Conservation (phyloP, 2,888 invertebrate genomes). For the Desoria tigrina region DNA sequence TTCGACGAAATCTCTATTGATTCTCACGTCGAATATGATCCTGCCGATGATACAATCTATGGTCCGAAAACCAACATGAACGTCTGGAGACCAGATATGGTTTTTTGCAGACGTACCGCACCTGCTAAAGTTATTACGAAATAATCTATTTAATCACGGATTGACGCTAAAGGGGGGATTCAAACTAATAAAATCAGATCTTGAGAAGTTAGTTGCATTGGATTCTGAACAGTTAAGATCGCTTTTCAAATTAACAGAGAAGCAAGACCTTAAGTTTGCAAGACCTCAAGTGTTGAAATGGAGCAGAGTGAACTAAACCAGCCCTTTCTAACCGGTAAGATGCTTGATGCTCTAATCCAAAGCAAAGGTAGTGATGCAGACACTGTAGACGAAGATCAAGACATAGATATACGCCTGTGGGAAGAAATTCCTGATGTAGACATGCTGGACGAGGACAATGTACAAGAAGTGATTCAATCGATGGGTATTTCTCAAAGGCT, state of each 20-base stretch:
- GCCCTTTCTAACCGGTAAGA: background rate
- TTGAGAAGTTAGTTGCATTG: constrained; percentile 10
- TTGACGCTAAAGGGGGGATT: constrained; percentile 11
- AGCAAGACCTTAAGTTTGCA: too few relatives aligned
- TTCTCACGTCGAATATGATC: background rate
- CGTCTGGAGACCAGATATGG: constrained; percentile 17
- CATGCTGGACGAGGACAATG: background rate
- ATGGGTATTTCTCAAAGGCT: background rate
- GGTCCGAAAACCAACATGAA: constrained; percentile 32
- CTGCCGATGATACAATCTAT: constrained; percentile 8
- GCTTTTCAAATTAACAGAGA: constrained; percentile 11
- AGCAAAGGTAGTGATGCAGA: background rate
- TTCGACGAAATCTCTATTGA: constrained; percentile 14
- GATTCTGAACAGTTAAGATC: constrained; percentile 24
- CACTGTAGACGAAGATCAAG: background rate
- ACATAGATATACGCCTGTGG: background rate
- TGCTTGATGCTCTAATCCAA: background rate
- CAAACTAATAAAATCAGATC: constrained; percentile 3
- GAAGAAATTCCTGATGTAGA: background rate
- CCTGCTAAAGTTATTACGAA: constrained; percentile 30
- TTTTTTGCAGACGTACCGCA: constrained; percentile 38
- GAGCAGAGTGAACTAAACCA: background rate
- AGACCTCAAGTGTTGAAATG: too few relatives aligned
- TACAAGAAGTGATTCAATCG: background rate
- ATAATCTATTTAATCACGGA: constrained; percentile 31